Percentiles rank a stretch among this genome's conserved stretches.
These are phyloP conservation scores for Drosophila nasuta DNA, from an alignment of 1,140 invertebrate genomes.

Conservation along the genomic window DNA sequence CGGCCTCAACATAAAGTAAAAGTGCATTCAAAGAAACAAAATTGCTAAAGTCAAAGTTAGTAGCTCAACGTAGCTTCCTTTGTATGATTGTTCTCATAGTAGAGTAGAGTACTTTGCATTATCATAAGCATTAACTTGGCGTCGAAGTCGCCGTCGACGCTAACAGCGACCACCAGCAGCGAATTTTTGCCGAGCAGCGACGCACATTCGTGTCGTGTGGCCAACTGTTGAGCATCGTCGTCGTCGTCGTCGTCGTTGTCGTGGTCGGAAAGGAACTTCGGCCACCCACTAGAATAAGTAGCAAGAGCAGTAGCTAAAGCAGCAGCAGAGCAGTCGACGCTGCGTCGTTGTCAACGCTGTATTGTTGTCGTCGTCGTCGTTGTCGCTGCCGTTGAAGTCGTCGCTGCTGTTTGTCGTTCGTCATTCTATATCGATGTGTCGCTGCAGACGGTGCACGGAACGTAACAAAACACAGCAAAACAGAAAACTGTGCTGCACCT, in stretches of 20 bases:
- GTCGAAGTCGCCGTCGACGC: constrained; percentile 22
- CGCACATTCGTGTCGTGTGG: constrained; percentile 13
- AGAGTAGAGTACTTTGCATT: not conserved
- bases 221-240: constrained; percentile 59
- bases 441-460: constrained; percentile 67
- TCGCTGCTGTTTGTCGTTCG: constrained; percentile 14
- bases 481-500: constrained; percentile 5
- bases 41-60: too few species aligned
- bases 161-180: constrained; percentile 28
- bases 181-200: constrained; percentile 18
- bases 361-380: constrained; percentile 9
- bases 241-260: not conserved
- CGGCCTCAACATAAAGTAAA: too few species aligned
- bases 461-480: constrained; percentile 13
- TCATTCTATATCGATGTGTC: constrained; percentile 74
- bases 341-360: constrained; percentile 13
- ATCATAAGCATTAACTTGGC: not conserved
- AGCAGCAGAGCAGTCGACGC: constrained; percentile 29
- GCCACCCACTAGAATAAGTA: constrained; percentile 19
- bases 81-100: too few species aligned
- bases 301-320: not conserved
- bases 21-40: too few species aligned
- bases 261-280: constrained; percentile 47
- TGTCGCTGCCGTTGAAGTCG: not conserved
- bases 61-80: too few species aligned